Evolutionary conservation across 2,888 invertebrate genomes (phyloP).

Genomic region (Acanthosepion esculentum): DNA sequence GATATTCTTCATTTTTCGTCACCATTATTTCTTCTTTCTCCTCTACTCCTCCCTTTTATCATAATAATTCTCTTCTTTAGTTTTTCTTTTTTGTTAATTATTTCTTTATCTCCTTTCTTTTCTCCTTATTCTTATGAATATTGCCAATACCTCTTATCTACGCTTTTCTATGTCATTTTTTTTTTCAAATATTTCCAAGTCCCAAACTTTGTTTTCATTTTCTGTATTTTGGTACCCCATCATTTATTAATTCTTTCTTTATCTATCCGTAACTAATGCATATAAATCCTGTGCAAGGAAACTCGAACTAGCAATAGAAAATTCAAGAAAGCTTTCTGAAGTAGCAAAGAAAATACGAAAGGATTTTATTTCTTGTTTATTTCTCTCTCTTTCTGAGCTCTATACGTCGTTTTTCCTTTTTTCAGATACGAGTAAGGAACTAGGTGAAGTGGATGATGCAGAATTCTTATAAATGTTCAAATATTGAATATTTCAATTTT

Average conservation of each 20-base stretch:
- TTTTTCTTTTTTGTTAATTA: neutral
- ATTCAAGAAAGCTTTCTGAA: conserved; percentile 33
- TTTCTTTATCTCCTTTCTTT: neutral
- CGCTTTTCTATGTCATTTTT: neutral
- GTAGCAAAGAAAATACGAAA: neutral
- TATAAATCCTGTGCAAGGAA: neutral
- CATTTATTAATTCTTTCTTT: conserved; percentile 9
- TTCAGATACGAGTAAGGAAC: neutral
- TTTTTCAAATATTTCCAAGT: neutral
- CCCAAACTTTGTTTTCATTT: neutral
- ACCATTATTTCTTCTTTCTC: neutral
- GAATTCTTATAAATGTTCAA: conserved; percentile 21
- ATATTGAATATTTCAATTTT: conserved; percentile 33
- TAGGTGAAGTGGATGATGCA: neutral
- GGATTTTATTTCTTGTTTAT: neutral
- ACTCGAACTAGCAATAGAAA: neutral
- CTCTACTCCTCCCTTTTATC: neutral
- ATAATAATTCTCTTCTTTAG: neutral
- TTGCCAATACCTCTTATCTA: neutral
- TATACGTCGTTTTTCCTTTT: neutral
- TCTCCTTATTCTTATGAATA: neutral
- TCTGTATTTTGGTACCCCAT: neutral
- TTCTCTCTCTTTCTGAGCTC: neutral
- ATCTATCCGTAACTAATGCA: neutral
- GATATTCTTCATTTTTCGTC: neutral